Percentiles rank a stretch among this genome's conserved stretches.
Evolutionary conservation across 2,888 invertebrate genomes (phyloP).

Genomic region (Taphrorychus bicolor): DNA sequence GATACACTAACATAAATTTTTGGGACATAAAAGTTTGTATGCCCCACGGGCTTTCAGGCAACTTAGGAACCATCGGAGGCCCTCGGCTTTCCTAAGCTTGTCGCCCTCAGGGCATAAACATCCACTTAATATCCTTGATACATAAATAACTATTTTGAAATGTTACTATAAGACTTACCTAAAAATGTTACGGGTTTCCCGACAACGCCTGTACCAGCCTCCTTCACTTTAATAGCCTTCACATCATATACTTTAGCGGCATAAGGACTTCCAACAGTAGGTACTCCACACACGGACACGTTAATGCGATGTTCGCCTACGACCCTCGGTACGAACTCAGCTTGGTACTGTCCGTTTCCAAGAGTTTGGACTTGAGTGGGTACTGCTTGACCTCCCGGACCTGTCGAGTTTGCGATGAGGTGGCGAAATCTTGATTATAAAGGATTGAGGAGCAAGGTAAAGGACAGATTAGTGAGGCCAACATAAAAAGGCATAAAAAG

Average conservation of each 20-base stretch:
- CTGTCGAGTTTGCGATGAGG: slow-evolving; percentile 60
- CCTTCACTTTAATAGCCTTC: slow-evolving; percentile 91
- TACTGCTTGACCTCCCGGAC: slow-evolving; percentile 90
- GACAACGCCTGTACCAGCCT: slow-evolving; percentile 85
- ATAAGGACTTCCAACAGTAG: slow-evolving; percentile 92
- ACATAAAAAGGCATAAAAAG: background rate
- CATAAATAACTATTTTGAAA: background rate
- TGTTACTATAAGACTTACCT: slow-evolving; percentile 62
- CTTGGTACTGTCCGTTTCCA: slow-evolving; percentile 81
- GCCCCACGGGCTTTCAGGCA: too few species aligned
- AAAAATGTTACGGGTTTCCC: slow-evolving; percentile 92
- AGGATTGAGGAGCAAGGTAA: background rate
- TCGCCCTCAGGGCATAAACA: too few species aligned
- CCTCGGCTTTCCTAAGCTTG: too few species aligned
- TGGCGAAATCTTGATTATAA: background rate
- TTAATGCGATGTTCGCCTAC: slow-evolving; percentile 93
- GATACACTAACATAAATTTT: too few species aligned
- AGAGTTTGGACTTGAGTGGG: slow-evolving; percentile 88
- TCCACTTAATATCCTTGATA: too few species aligned
- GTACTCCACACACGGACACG: slow-evolving; percentile 80
- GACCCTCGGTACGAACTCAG: slow-evolving; percentile 89
- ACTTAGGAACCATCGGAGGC: too few species aligned
- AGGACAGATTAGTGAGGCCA: background rate
- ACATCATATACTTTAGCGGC: slow-evolving; percentile 95
- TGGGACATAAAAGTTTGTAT: too few species aligned